phyloP scores from a whole-genome alignment of 2,113 vertebrate genomes.

The Orthonyx spaldingii region DNA sequence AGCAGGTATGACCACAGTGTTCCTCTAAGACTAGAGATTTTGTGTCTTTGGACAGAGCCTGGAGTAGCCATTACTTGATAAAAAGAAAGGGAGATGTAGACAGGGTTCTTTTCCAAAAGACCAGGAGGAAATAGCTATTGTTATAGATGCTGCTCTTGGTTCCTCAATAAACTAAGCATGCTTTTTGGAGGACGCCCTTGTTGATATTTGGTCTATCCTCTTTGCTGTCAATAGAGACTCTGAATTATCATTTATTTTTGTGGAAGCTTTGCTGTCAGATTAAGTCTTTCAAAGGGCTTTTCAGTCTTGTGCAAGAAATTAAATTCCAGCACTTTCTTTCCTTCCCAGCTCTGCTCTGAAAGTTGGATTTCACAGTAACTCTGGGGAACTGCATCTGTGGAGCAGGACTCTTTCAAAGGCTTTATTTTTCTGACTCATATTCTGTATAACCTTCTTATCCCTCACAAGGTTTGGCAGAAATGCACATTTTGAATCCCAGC shows the following conservation, averaged over 20 bases:
- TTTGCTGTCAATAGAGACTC: not conserved
- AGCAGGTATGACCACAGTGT: not conserved
- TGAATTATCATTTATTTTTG: not conserved
- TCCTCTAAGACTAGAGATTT: not conserved
- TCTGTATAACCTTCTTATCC: not conserved
- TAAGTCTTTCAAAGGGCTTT: not conserved
- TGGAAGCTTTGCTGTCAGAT: not conserved
- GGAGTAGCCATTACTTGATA: not conserved
- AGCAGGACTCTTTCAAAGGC: not conserved
- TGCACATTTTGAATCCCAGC: not conserved
- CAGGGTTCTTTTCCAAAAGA: not conserved
- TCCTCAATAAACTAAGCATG: not conserved
- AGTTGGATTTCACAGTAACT: not conserved
- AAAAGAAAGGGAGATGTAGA: not conserved
- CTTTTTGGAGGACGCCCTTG: not conserved
- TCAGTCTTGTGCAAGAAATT: not conserved
- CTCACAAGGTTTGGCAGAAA: slow-evolving; percentile 10
- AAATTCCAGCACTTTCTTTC: not conserved
- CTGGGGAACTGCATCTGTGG: not conserved
- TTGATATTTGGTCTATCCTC: not conserved
- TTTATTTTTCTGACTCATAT: not conserved
- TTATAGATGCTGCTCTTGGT: not conserved
- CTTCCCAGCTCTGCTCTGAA: not conserved
- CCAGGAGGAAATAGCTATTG: not conserved
- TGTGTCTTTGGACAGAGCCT: not conserved